phyloP scores from a whole-genome alignment of 2,113 vertebrate genomes.

The Tympanuchus pallidicinctus region DNA sequence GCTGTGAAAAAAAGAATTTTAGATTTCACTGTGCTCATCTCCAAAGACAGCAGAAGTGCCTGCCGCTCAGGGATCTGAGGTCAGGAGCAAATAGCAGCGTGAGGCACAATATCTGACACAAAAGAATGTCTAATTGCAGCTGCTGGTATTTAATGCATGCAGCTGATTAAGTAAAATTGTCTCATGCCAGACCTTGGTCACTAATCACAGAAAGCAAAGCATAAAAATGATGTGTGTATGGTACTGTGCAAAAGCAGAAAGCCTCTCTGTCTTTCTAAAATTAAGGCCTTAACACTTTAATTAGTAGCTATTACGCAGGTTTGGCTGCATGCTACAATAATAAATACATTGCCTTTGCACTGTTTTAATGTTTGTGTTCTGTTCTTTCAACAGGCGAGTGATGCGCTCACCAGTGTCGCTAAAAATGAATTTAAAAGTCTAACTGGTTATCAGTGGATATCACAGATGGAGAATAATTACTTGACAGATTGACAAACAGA shows the following conservation, averaged over 20 bases:
- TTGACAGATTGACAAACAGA: constrained; percentile 44
- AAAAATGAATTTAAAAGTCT: background rate
- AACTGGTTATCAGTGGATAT: background rate
- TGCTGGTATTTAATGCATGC: background rate
- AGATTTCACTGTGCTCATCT: background rate
- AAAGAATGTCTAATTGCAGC: background rate
- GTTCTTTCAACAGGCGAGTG: background rate
- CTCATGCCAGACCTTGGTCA: background rate
- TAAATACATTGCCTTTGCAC: background rate
- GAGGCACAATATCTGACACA: accelerated
- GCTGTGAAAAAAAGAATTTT: background rate
- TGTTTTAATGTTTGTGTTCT: background rate
- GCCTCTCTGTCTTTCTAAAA: background rate
- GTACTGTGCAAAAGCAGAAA: background rate
- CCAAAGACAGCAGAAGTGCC: background rate
- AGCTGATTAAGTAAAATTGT: background rate
- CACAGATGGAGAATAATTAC: constrained; percentile 40
- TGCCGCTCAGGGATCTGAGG: background rate
- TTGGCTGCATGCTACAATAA: background rate
- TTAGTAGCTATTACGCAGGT: background rate
- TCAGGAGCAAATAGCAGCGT: background rate
- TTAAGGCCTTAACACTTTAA: background rate
- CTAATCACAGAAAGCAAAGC: background rate
- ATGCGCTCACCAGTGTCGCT: background rate
- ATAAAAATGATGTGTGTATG: background rate